Evolutionary conservation across 2,888 invertebrate species (phyloP), one percentile per base, ranked within the genome.

Genomic region (Orthonevra nobilis): DNA sequence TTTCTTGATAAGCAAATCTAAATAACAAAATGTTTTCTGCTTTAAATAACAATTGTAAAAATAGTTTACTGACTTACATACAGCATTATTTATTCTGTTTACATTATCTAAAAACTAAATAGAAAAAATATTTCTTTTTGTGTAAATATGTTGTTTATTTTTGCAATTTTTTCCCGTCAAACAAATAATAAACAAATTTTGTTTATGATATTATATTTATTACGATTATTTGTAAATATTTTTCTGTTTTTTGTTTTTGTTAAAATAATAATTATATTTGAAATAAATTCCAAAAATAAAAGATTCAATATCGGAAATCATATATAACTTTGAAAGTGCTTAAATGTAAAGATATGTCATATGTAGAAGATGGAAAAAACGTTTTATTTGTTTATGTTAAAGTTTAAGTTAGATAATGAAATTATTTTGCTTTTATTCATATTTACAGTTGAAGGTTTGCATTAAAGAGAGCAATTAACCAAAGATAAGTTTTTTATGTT

Each of bases 341-440:
- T 73, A 73, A 54, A 28, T 54, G 14, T 66, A 73, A 48, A 50
- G 79, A 79, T 79, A 79, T 79, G 79, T 79, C 36, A 28, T 61
- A 32, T 42, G 15, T 58, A 23, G 40, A 73, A 79, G 36, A 56
- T 48, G 48, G n/a, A 79, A 54, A 73, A n/a, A 17, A 40, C 64
- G 19, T 54, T 40, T 10, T 30, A 28, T 56, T 68, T 28, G 14
- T 17, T n/a, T 14, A 6, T 44, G 10, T 40, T 12, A 32, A 40
- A 52, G 3, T 5, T 52, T 26, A 36, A n/a, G n/a, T n/a, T n/a
- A n/a, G n/a, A n/a, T n/a, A n/a, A 7, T 26, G 12, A 38, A 56
- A 58, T 26, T 17, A 50, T 40, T 32, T 30, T 26, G 23, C 4
- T 23, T 2, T 3, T 17, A 40, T 34, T 48, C 36, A 15, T 69